A percentile compares a stretch with the other conserved stretches of the same genome.
Evolutionary conservation across 2,797 vertebrate genomes (phyloP).

Genomic region (Alca torda): DNA sequence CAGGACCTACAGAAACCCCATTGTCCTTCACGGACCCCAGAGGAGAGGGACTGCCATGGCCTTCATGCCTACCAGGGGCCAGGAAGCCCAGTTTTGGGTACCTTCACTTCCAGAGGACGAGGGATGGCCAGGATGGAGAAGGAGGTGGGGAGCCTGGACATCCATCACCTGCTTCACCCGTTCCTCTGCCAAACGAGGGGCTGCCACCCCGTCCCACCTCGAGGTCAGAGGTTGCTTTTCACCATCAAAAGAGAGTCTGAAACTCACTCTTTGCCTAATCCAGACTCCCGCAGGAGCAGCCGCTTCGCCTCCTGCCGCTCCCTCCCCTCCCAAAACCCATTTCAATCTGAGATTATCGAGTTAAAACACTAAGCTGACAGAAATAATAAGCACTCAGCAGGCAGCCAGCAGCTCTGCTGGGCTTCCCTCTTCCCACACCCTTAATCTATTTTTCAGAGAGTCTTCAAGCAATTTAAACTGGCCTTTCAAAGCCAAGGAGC

Average conservation of each 20-base stretch:
- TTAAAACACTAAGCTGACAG: not conserved
- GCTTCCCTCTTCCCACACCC: conserved; percentile 6
- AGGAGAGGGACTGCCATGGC: not conserved
- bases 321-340: not conserved
- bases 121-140: not conserved
- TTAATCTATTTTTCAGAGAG: not conserved
- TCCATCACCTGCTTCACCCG: fast-evolving
- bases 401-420: not conserved
- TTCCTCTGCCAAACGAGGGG: not conserved
- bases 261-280: not conserved
- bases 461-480: not conserved
- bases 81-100: not conserved
- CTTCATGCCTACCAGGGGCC: too few species aligned
- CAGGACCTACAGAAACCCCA: not conserved
- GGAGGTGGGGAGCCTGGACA: not conserved
- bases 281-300: not conserved
- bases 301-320: fast-evolving
- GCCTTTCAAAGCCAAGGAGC: conserved; percentile 21
- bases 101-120: not conserved
- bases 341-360: not conserved
- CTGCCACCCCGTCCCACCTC: fast-evolving
- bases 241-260: not conserved
- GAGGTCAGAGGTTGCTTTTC: not conserved
- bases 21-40: not conserved
- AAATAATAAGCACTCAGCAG: not conserved